Evolutionary conservation across 92 coral and sea anemone species (phyloP).

Genomic region (Meandrina meandrites): DNA sequence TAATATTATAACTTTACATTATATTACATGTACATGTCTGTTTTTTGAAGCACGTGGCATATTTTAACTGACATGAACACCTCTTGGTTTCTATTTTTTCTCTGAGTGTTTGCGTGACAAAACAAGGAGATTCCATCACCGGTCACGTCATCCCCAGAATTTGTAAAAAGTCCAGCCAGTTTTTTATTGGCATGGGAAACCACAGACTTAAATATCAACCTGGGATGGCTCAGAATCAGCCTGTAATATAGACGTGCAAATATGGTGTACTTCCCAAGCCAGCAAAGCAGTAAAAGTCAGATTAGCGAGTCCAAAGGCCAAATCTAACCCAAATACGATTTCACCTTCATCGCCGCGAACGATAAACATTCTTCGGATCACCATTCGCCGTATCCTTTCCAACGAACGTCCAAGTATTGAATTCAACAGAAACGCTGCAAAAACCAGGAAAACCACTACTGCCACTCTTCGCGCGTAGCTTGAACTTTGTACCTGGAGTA

Average conservation of each 20-base stretch:
- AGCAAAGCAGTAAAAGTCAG: slow-evolving; percentile 62
- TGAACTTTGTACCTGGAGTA: slow-evolving; percentile 43
- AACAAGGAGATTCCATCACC: background rate
- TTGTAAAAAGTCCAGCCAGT: background rate
- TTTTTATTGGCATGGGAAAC: background rate
- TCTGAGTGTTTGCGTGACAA: background rate
- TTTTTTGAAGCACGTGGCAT: background rate
- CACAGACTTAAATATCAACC: background rate
- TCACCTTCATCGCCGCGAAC: slow-evolving; percentile 29
- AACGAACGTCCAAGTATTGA: slow-evolving; percentile 52
- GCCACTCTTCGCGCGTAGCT: slow-evolving; percentile 42
- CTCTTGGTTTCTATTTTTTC: background rate
- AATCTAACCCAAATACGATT: slow-evolving; percentile 49
- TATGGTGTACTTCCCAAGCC: slow-evolving; percentile 59
- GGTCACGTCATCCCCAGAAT: background rate
- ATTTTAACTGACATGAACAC: no score
- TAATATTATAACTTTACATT: no score
- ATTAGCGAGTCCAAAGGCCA: slow-evolving; percentile 63
- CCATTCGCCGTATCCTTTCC: slow-evolving; percentile 40
- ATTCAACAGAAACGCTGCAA: slow-evolving; percentile 54
- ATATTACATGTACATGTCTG: background rate
- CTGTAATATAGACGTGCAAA: slow-evolving; percentile 57
- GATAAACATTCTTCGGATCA: slow-evolving; percentile 33
- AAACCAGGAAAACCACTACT: slow-evolving; percentile 40
- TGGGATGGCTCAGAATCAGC: slow-evolving; percentile 9